Conservation (phyloP, 2,797 vertebrate genomes). For the Anguilla marmorata region DNA sequence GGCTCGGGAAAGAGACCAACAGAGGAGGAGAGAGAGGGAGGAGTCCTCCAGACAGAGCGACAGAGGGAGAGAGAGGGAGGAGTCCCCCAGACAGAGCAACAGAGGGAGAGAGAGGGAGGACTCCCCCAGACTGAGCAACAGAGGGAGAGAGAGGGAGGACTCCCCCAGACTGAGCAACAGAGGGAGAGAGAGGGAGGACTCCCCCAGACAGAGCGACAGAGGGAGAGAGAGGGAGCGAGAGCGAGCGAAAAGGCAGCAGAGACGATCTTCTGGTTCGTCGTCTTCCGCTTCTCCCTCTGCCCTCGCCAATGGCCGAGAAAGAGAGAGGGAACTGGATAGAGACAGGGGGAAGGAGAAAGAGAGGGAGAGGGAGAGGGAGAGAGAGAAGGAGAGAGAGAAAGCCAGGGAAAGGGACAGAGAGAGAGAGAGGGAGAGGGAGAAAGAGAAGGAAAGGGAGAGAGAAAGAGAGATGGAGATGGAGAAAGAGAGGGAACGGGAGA, state of each 20-base stretch:
- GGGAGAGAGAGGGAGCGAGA: slow-evolving; percentile 31
- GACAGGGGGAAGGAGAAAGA: slow-evolving; percentile 33
- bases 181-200: slow-evolving; percentile 29
- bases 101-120: slow-evolving; percentile 35
- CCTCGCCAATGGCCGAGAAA: slow-evolving; percentile 54
- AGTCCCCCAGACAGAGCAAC: slow-evolving; percentile 25
- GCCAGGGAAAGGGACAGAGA: slow-evolving; percentile 37
- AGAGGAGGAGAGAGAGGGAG: slow-evolving; percentile 38
- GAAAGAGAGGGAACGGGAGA: slow-evolving; percentile 23
- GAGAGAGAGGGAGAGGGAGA: background rate
- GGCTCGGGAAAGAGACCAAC: background rate
- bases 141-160: slow-evolving; percentile 33
- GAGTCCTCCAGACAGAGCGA: slow-evolving; percentile 24
- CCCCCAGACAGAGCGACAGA: slow-evolving; percentile 30
- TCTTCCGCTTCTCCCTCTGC: slow-evolving; percentile 56
- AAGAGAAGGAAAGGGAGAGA: background rate
- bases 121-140: slow-evolving; percentile 23
- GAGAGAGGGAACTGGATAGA: slow-evolving; percentile 44
- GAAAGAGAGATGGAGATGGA: slow-evolving; percentile 29
- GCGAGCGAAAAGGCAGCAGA: background rate
- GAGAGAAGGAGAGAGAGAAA: slow-evolving; percentile 35
- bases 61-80: slow-evolving; percentile 35
- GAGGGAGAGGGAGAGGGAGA: slow-evolving; percentile 25
- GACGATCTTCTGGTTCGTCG: slow-evolving; percentile 35
- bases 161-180: slow-evolving; percentile 26